These are phyloP conservation scores for Lottia scabra DNA, from an alignment of 2,888 invertebrate genomes.

Conservation along the genomic window DNA sequence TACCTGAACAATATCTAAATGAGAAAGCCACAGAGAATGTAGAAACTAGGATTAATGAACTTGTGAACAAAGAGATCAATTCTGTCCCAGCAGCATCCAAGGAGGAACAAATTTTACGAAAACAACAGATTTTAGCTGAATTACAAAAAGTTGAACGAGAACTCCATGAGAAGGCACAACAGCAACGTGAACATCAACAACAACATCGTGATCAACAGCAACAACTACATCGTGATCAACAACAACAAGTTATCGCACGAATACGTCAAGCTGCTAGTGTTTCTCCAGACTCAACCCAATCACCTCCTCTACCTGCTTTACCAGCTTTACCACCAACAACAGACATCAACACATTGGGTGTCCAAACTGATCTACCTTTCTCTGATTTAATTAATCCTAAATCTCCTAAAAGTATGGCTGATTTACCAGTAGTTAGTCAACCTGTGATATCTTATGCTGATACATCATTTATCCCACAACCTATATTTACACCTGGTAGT, in stretches of 20 bases:
- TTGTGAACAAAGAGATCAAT: conserved; percentile 67
- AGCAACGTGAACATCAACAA: conserved; percentile 58
- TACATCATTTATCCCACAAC: conserved; percentile 14
- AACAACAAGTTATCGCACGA: conserved; percentile 35
- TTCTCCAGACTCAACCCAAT: not conserved
- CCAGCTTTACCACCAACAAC: not conserved
- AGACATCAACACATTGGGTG: not conserved
- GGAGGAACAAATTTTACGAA: conserved; percentile 77
- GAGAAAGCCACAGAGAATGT: conserved; percentile 66
- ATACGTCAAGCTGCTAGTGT: not conserved
- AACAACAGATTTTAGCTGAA: conserved; percentile 79
- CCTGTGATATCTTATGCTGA: conserved; percentile 14
- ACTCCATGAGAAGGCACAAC: conserved; percentile 74
- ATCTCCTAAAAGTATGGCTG: not conserved
- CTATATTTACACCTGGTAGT: conserved; percentile 12
- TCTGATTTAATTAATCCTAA: conserved; percentile 1
- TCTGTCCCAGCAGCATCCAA: conserved; percentile 55
- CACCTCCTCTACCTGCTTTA: not conserved
- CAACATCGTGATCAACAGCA: conserved; percentile 48
- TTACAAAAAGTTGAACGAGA: conserved; percentile 77
- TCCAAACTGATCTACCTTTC: conserved; percentile 1
- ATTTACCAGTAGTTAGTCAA: not conserved
- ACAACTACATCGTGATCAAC: conserved; percentile 41
- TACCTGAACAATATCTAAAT: conserved; percentile 31
- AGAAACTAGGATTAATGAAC: conserved; percentile 68